Base-by-base conservation (phyloP, 2,113 vertebrate genomes). In the Fulica atra region DNA sequence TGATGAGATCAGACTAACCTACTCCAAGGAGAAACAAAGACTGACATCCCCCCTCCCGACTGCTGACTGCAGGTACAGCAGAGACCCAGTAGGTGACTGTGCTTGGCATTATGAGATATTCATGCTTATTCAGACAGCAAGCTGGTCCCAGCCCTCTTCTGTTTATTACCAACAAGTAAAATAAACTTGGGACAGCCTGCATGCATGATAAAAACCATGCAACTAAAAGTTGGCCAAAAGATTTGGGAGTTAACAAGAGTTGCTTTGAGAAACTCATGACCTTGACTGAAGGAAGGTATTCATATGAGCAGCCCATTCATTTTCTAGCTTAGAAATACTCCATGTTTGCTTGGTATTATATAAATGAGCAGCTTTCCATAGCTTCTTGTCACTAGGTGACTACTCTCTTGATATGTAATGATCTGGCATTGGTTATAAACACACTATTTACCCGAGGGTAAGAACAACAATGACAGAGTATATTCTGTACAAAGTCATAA, bases 191-290 rank as follows among this genome's bases (percentile, higher is more conserved):
- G 23, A 61, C 57, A 40, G 6, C 38, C 35, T 60, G 13, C 18
- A 56, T 1, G 10, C 9, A 35, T 0, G 0, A 77, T 31, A 63
- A 64, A 59, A 73, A 29, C 38, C 1, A 8, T 11, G 7, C 16
- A 79, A 70, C 4, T 56, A 70, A 38, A 51, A 69, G 60, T 7
- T 54, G 23, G 7, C 25, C 14, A 25, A 77, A 56, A 71, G 21
- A 26, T 26, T 26, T 60, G 29, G 10, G 10, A 6, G 8, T 57
- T 72, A 33, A 25, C 29, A 85, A 42, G 14, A 85, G 38, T 3
- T 54, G 17, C 19, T 92, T 26, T 70, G 25, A 91, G 50, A 86
- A 80, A 76, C 6, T 66, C 57, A 16, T 20, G 46, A 80, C 21
- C 8, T 63, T 71, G 28, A 80, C 29, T 56, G 56, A 74, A 79